Base-by-base conservation (phyloP, 2,113 vertebrate genomes). In the Cyprinodon brontotheroides region DNA sequence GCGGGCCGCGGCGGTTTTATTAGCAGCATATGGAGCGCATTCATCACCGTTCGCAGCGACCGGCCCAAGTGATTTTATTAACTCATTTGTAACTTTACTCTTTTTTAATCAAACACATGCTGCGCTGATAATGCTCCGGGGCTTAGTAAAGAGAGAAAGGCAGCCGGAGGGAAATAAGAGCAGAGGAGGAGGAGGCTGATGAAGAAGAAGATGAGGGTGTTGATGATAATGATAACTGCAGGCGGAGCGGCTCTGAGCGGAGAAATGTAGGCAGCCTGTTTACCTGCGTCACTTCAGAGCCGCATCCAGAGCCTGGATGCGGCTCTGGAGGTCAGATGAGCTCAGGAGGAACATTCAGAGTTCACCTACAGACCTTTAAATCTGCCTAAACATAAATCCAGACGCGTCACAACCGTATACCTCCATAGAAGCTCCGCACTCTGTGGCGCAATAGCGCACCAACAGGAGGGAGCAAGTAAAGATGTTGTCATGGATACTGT, bases 81-180 rank as follows among this genome's bases (percentile, higher is more conserved):
- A 94, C 90, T 93, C 83, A 85, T 94, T 93, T 93, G 90, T 92
- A 93, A 93, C 90, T 82, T 92, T 93, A 91, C 91, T 91, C 95
- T 94, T 94, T 93, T 93, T 94, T 93, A 93, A 93, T 92, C 92
- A 92, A 93, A 91, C 91, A 90, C 94, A 92, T 87, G 93, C 91
- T 86, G 87, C 37, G 89, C 84, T 80, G 77, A 90, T 86, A 87
- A 86, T 81, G 92, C 93, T 93, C 89, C 62, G 40, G 90, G 93
- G 93, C 90, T 93, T 93, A 89, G 90, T 92, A 91, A 91, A 93
- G 87, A 87, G 90, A 91, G 87, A 61, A 75, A 72, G 74, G 78
- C 85, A 92, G 90, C 93, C 92, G 82, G 89, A 90, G 92, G 91
- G 92, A 94, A 93, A 94, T 92, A 91, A 92, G 57, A 40, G 61